Evolutionary conservation across 2,797 vertebrate genomes (phyloP), one percentile per base, ranked within the genome.

Genomic region (Nyctalus aviator): DNA sequence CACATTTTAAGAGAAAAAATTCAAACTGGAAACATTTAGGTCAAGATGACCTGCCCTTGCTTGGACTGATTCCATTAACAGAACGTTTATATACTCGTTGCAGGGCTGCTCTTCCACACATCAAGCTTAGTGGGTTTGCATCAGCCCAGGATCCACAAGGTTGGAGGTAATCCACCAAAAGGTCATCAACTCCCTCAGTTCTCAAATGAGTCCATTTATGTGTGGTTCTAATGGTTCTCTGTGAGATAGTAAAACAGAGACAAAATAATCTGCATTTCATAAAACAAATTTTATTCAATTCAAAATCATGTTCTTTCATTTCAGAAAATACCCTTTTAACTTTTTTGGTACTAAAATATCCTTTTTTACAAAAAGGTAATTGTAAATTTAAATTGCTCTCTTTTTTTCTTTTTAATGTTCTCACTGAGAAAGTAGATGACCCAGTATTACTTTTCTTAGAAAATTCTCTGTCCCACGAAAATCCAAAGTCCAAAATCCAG

Each of bases 21-120:
- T 78, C 30, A 41, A 35, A 78, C 15, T 48, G 77, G 78, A 95
- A 94, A 90, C 94, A 59, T 75, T 87, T 88, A 83, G 44, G 77
- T 94, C 90, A 91, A 71, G 69, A 85, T 90, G 87, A 90, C 84
- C 79, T 95, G 50, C 48, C 62, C 44, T 95, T 94, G 69, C 73
- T 57, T 71, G 7, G 37, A 25, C 25, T 95, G 50, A 90, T 11
- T 82, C 69, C 73, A n/a, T 48, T 53, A 78, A 32, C 23, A 57
- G 21, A 62, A 59, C 86, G 25, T 93, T 77, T 78, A 59, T 50
- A 21, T 50, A 35, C 8, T 68, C 13, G 23, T 13, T 6, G 15
- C 11, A 53, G n/a, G 82, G 23, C 11, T 48, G 37, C 3, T 30
- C 30, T 10, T 62, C 21, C 48, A 20, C 20, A 78, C 14, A 30